phyloP scores from a whole-genome alignment of 1,140 invertebrate genomes.

The Meloidogyne hapla region DNA sequence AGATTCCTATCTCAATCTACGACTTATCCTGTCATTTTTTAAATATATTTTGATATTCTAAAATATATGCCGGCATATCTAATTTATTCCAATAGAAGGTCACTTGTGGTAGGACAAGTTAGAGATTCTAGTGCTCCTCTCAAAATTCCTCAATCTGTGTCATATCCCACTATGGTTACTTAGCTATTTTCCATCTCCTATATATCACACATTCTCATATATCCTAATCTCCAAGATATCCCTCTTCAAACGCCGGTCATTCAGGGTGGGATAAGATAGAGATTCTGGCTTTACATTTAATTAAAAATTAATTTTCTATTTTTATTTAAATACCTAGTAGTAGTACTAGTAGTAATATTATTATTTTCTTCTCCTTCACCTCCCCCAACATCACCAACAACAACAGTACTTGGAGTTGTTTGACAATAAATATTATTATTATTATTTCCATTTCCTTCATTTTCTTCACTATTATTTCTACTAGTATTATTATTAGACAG shows the following conservation, averaged over 20 bases:
- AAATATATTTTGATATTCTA: too few relatives aligned
- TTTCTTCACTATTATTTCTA: constrained; percentile 17
- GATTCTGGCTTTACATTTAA: too few relatives aligned
- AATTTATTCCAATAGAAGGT: too few relatives aligned
- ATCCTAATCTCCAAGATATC: not conserved
- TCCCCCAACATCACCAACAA: not conserved
- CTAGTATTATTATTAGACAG: constrained; percentile 1
- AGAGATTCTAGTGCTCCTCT: not conserved
- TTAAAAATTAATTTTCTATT: too few relatives aligned
- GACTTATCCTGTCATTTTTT: too few relatives aligned
- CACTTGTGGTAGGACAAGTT: too few relatives aligned
- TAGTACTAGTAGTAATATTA: not conserved
- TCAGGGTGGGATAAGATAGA: not conserved
- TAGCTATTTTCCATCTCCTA: not conserved
- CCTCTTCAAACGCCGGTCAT: too few relatives aligned
- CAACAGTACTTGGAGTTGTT: constrained; percentile 1
- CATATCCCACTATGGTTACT: not conserved
- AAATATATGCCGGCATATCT: too few relatives aligned
- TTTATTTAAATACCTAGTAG: not conserved
- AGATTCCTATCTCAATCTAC: too few relatives aligned
- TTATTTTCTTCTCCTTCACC: not conserved
- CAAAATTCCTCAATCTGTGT: not conserved
- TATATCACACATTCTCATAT: not conserved
- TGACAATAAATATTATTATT: constrained; percentile 1
- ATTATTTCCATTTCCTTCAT: constrained; percentile 10